Base-by-base conservation (phyloP, 2,888 invertebrate species). In the Caenorhabditis sp. region DNA sequence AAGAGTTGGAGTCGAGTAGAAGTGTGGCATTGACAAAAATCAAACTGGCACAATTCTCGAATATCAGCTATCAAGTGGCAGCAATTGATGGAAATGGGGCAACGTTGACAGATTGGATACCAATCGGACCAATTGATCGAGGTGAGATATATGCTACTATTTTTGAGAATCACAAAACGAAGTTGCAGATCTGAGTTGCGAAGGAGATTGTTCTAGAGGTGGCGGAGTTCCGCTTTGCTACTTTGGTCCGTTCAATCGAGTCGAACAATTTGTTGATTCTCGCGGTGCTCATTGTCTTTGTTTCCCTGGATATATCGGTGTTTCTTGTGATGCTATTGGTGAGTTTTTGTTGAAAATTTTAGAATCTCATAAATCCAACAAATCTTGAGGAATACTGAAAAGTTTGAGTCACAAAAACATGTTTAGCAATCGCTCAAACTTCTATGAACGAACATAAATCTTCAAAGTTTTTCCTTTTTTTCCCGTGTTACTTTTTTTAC, bases 191-290 rank as follows among this genome's bases (percentile, higher is more conserved):
- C 57, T 87, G 3, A 49, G 66, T 12, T 86, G 86, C 66, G 58
- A 76, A 12, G 86, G 86, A 49, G 78, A 81, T 19, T 86, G 86
- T 63, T 67, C 81, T 2, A 61, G 64, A 10, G 75, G 77, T 43
- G 83, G 84, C 10, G 86, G 86, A 1, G 62, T 78, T 27, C 86
- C 86, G 14, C 79, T 86, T 53, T 86, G 86, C 66, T 84, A 78
- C 63, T 84, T 83, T 43, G 84, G 79, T 2, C 36, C 72, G 2
- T 79, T 77, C 58, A 76, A 75, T 60, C 66, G 77, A 2, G 55
- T 77, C 21, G 79, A 79, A 51, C 79, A 79, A 60, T 79, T 73
- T 55, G 58, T 68, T 21, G 77, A 79, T 49, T 31, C 63, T 8
- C 58, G 68, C n/a, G 79, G 79, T 37, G 81, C 77, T 1, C 86